Base-by-base conservation (phyloP, 2,888 invertebrate genomes). In the Eutolmus rufibarbis region DNA sequence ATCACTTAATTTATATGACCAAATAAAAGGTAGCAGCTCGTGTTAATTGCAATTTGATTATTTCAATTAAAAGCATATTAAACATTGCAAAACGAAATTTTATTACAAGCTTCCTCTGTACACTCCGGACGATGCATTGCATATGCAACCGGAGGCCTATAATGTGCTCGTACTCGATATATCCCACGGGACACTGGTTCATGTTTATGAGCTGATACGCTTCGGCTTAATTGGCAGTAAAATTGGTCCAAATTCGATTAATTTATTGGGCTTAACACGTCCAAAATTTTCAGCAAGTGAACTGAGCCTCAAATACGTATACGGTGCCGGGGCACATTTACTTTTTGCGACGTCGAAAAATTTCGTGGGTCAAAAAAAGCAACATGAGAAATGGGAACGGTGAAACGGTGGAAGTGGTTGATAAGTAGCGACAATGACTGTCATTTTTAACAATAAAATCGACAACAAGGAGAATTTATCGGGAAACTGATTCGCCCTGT, bases 181-280 rank as follows among this genome's bases (percentile, higher is more conserved):
- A 66, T 81, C 81, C 81, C 51, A n/a, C 37, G 81, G 56, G 23
- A 56, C n/a, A 56, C 43, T 31, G 51, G 37, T 51, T 56, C 46
- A 81, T 31, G 51, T 81, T 81, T 81, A 81, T 81, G 81, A 81
- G 81, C 51, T 56, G 46, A 81, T 81, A 81, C 51, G 81, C 16
- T 28, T 56, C 23, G 76, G 86, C 86, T 87, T 87, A 87, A 87
- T 87, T 87, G 87, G 56, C 79, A 86, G 87, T 87, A 87, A 87
- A 87, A 87, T 87, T 87, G 76, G 85, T 57, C 78, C 57, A 86
- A 87, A 87, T 87, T 85, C 86, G 79, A 87, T 87, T 85, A 87
- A 85, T 87, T 87, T 87, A 86, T 87, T 86, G 74, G 34, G 34
- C 51, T 81, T 56, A 56, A 31, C 28, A 46, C 34, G 43, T 81